phyloP scores from a whole-genome alignment of 2,888 invertebrate species.

The Spodoptera picta region DNA sequence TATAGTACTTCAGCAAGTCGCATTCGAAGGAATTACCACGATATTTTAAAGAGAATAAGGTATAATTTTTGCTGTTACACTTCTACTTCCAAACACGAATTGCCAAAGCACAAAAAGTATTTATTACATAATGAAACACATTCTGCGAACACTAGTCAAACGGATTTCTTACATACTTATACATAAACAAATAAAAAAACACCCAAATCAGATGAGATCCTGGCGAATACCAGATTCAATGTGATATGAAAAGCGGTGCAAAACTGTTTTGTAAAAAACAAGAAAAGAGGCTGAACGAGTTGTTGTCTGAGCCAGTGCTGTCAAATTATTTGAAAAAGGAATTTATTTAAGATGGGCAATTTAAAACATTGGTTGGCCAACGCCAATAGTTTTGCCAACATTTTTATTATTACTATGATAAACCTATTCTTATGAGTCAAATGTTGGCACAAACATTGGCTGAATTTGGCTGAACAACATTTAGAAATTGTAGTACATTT shows the following conservation, averaged over 20 bases:
- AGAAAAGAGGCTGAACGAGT: constrained; percentile 29
- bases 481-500: constrained; percentile 2
- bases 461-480: constrained; percentile 12
- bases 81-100: constrained; percentile 39
- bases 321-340: constrained; percentile 28
- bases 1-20: constrained; percentile 55
- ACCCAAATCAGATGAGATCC: constrained; percentile 54
- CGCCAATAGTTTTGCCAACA: constrained; percentile 16
- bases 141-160: constrained; percentile 43
- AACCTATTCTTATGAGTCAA: constrained; percentile 36
- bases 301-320: constrained; percentile 47
- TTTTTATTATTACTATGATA: constrained; percentile 32
- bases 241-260: constrained; percentile 44
- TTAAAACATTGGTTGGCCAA: constrained; percentile 23
- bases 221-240: constrained; percentile 50
- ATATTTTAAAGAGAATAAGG: background rate
- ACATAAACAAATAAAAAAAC: constrained; percentile 40
- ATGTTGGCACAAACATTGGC: background rate
- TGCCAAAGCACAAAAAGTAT: constrained; percentile 50
- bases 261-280: constrained; percentile 15
- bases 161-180: constrained; percentile 43
- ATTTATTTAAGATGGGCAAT: background rate
- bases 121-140: constrained; percentile 43
- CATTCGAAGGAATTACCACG: constrained; percentile 16
- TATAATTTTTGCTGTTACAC: background rate